phyloP scores from a whole-genome alignment of 2,797 vertebrate genomes.

The Phyllotis vaccarum region DNA sequence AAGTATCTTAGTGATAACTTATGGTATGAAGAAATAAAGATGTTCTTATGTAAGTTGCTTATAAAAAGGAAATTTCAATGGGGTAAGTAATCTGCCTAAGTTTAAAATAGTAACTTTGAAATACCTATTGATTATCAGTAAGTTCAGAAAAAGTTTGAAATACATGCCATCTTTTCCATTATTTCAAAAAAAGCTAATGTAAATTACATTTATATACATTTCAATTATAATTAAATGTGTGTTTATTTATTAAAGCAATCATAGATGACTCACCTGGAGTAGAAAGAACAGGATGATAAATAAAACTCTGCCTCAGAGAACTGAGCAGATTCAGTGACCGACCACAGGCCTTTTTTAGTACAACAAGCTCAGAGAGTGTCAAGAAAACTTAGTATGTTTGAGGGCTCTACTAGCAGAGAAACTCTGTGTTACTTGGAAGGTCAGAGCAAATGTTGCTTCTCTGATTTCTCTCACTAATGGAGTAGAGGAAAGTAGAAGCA shows the following conservation, averaged over 20 bases:
- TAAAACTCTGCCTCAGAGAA: background rate
- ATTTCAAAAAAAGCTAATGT: constrained; percentile 9
- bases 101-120: constrained; percentile 18
- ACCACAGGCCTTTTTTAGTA: background rate
- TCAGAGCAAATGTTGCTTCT: background rate
- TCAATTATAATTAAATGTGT: background rate
- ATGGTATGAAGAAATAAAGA: background rate
- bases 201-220: background rate
- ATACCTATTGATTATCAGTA: background rate
- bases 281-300: background rate
- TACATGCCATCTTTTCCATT: background rate
- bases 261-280: background rate
- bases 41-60: background rate
- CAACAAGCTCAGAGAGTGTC: background rate
- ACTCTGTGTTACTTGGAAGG: background rate
- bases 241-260: constrained; percentile 6
- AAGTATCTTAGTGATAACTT: constrained; percentile 23
- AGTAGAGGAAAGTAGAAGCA: background rate
- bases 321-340: background rate
- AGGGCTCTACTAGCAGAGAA: background rate
- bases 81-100: background rate
- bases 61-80: background rate
- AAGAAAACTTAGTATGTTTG: background rate
- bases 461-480: background rate
- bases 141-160: background rate